Evolutionary conservation across 1,140 invertebrate genomes (phyloP), one percentile per base, ranked within the genome.

Genomic region (Sminthurinus signatus): DNA sequence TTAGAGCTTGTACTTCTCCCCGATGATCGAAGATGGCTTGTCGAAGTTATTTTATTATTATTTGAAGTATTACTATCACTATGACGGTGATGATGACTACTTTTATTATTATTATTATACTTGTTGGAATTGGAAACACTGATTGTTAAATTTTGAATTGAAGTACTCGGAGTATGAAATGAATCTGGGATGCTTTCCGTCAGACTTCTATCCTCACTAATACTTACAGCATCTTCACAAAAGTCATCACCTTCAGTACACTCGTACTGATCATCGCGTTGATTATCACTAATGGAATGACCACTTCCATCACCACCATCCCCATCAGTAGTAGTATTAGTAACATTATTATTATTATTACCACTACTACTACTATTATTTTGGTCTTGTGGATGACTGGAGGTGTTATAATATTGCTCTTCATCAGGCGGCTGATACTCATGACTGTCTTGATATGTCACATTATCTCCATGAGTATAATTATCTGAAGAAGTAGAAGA

Each of bases 151-250:
- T 66, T 66, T 28, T 66, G 64, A 39, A 66, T 39, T 12, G 64
- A 66, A 39, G 64, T 14, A 39, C 64, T 66, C 15, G 64, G 64
- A 36, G 64, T 66, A 27, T 66, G 64, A 43, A 66, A 66, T 42
- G 64, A 39, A n/a, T 66, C 59, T 46, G 59, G 27, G 3, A 51
- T 50, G 27, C 19, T 44, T 8, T 59, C 57, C 3, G 57, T 46
- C 25, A 23, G n/a, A 56, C 54, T 56, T 23, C 54, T 3, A 42
- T 56, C 54, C 54, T 56, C 54, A 52, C 50, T 52, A 52, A 52
- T 28, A 31, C 50, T 52, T 29, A 10, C 10, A 17, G 10, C 44
- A 46, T 46, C 44, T 5, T 25, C 23, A 25, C 23, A 25, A 19
- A 5, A n/a, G 8, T n/a, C 19, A 48, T 48, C 44, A 5, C 19